Base-by-base conservation (phyloP, 2,888 invertebrate genomes). In the Cheiracanthium punctorium region DNA sequence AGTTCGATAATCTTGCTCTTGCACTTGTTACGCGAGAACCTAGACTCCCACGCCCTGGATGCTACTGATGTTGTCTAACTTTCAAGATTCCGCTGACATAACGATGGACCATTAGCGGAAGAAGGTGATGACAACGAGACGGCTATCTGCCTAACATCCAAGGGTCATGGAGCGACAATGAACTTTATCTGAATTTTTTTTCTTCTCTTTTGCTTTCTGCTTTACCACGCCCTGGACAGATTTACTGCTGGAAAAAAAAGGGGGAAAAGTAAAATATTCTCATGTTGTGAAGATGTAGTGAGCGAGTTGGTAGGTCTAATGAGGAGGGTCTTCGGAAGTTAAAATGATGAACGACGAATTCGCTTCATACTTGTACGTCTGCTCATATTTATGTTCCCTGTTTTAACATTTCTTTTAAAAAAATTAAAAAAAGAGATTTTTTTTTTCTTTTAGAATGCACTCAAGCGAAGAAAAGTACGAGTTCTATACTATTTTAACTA, bases 151-250 rank as follows among this genome's bases (percentile, higher is more conserved):
- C 41, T 65, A 20, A 58, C 58, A 58, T 58, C 58, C 58, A 33
- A 41, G 67, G 84, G 84, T 85, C 84, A 85, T 69, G 32, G 69
- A 41, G 79, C 73, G 65, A 69, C 73, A 85, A 80, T 74, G 84
- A 85, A 79, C 84, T 85, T 85, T 85, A 85, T 85, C 84, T 75
- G 58, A 17, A 58, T 5, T 24, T 58, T 58, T 24, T 58, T 58
- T 24, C 24, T 24, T 12, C 4, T 24, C 24, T 58, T 24, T 12
- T 24, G 4, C 4, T 2, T 24, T 24, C 20, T 17, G 5, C 24
- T 58, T 2, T 7, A 24, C 58, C 58, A 58, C 58, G 24, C 58
- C 58, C 58, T 48, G 58, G 58, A 58, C 58, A 58, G 58, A 58
- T 58, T 58, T 58, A 58, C 58, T 1, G 58, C 58, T 7, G 12